A percentile compares a stretch with the other conserved stretches of the same genome.
Conservation (phyloP, 2,888 invertebrate genomes). For the Tridacna gigas region DNA sequence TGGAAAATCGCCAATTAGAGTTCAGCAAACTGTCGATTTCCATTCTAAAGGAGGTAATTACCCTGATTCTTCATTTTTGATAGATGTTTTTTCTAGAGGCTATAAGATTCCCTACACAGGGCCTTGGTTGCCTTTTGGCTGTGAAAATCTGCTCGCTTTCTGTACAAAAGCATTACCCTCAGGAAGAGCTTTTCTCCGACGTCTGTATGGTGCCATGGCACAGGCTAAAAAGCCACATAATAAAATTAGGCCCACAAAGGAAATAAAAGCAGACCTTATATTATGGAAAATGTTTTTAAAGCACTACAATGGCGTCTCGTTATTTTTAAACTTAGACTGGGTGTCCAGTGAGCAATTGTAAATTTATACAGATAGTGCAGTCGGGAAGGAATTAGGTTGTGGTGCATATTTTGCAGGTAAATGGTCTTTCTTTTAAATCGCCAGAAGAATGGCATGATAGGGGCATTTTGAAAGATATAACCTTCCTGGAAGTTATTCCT, state of each 20-base stretch:
- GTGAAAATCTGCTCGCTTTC: slow-evolving; percentile 21
- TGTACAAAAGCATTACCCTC: slow-evolving; percentile 38
- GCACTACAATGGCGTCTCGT: slow-evolving; percentile 7
- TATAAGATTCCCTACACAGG: neutral
- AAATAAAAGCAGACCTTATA: slow-evolving; percentile 25
- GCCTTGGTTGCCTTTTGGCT: neutral
- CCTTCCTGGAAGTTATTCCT: slow-evolving; percentile 40
- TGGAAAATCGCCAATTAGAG: too few species aligned
- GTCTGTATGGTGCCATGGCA: slow-evolving; percentile 36
- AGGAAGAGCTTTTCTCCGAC: slow-evolving; percentile 39
- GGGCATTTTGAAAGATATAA: slow-evolving; percentile 37
- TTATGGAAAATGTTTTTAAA: slow-evolving; percentile 46
- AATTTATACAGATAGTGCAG: slow-evolving; percentile 49
- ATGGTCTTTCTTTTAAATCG: too few species aligned
- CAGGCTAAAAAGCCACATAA: slow-evolving; percentile 46
- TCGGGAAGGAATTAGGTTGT: slow-evolving; percentile 31
- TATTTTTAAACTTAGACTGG: slow-evolving; percentile 49
- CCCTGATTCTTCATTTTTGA: too few species aligned
- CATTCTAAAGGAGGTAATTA: too few species aligned
- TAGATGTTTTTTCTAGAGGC: neutral
- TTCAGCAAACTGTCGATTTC: too few species aligned
- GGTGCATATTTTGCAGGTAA: slow-evolving; percentile 37
- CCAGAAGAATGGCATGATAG: too few species aligned
- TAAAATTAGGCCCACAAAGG: slow-evolving; percentile 31
- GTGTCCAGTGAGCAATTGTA: slow-evolving; percentile 33